Evolutionary conservation across 1,140 invertebrate species (phyloP), one percentile per base, ranked within the genome.

Genomic region (Rhynchophorus ferrugineus): DNA sequence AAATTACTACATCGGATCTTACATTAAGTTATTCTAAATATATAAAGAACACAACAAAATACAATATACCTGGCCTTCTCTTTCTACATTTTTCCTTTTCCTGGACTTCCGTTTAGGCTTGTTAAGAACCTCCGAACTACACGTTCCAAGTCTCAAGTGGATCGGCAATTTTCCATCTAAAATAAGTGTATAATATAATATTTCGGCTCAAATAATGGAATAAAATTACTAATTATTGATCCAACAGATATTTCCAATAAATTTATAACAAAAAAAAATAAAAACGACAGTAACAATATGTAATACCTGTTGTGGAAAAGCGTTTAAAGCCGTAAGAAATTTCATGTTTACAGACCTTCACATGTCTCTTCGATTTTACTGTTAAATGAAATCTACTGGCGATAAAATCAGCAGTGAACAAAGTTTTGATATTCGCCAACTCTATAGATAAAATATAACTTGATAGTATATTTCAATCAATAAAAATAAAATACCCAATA

Each of bases 31-130:
- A 29, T 29, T 29, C 24, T 29, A 29, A 29, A 29, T 29, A 29
- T 29, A 29, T 5, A 11, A 29, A 11, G 24, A 29, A 29, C 24
- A 29, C 24, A 29, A 29, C 24, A 29, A 29, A 29, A 29, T 29
- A 29, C 24, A 65, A 65, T 64, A 67, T 68, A 68, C 67, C 67
- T 69, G 65, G 16, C 66, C 63, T 52, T 53, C 56, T 49, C 43
- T 54, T 33, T 59, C 54, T 34, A 53, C 49, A 36, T 49, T 59
- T 38, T 58, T 58, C 44, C 58, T 56, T 46, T 63, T 63, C 49
- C 54, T 61, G 16, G 56, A 51, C 35, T 52, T 57, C 44, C 58
- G 33, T 57, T 57, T 53, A 3, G 58, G 16, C 19, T 56, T 53
- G 18, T 29, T 36, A 35, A 56, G 54, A 3, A 51, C 13, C 16